Percentiles rank a stretch among this genome's conserved stretches.
These are phyloP conservation scores for Automeris io DNA, from an alignment of 2,888 invertebrate species.

Conservation along the genomic window DNA sequence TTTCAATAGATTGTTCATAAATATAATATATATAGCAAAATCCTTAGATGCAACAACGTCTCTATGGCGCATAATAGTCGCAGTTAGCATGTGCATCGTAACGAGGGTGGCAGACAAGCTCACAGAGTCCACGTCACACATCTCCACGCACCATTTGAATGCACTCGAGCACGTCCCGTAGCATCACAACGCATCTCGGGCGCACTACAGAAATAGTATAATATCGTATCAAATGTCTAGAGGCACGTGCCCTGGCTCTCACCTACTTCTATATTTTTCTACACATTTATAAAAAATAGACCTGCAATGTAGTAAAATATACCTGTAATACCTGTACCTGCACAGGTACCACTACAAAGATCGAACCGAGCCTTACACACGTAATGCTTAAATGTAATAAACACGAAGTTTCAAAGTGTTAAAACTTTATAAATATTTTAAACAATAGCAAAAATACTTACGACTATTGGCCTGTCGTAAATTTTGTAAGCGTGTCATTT, in stretches of 20 bases:
- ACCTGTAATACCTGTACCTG: conserved; percentile 30
- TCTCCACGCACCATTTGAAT: conserved; percentile 72
- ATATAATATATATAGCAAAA: conserved; percentile 3
- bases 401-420: conserved; percentile 56
- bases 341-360: conserved; percentile 22
- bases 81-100: conserved; percentile 25
- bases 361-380: too few species aligned
- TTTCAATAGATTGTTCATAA: neutral
- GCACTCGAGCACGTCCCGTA: conserved; percentile 59
- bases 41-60: conserved; percentile 20
- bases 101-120: conserved; percentile 46
- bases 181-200: conserved; percentile 36
- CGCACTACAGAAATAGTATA: conserved; percentile 64
- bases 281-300: conserved; percentile 3
- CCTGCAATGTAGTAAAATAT: conserved; percentile 18
- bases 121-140: conserved; percentile 52
- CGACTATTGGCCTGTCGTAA: conserved; percentile 53
- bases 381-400: conserved; percentile 36
- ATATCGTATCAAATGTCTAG: conserved; percentile 65
- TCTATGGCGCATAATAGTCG: conserved; percentile 27
- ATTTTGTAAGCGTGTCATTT: conserved; percentile 56
- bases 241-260: conserved; percentile 14
- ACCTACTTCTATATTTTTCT: conserved; percentile 1
- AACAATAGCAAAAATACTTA: conserved; percentile 52
- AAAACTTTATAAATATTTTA: conserved; percentile 58